Evolutionary conservation across 2,888 invertebrate genomes (phyloP).

Genomic region (Nymphalis polychloros): DNA sequence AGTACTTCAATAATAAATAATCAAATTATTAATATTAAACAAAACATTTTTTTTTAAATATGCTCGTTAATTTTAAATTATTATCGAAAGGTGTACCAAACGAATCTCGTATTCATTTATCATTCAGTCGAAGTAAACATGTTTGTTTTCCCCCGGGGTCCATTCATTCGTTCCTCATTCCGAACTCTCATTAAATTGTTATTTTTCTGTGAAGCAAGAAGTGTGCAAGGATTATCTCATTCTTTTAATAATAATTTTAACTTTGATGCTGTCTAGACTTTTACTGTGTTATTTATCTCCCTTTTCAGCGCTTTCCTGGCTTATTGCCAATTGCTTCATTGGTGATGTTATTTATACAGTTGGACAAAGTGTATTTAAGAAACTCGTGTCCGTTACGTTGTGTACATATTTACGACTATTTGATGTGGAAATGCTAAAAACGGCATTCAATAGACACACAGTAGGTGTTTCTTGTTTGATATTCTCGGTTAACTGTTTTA

Average conservation of each 20-base stretch:
- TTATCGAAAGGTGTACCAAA: neutral
- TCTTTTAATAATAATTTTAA: constrained; percentile 5
- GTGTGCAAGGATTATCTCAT: constrained; percentile 1
- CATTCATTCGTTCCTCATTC: constrained; percentile 17
- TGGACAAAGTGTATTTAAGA: too few relatives aligned
- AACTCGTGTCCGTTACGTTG: too few relatives aligned
- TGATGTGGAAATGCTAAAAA: too few relatives aligned
- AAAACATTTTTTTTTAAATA: neutral
- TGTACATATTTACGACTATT: too few relatives aligned
- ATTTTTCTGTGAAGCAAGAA: constrained; percentile 16
- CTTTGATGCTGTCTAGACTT: neutral
- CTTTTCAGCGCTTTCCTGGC: neutral
- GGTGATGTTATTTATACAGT: too few relatives aligned
- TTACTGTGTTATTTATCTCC: neutral
- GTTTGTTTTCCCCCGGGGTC: constrained; percentile 8
- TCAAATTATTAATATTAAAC: too few relatives aligned
- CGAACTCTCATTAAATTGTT: constrained; percentile 14
- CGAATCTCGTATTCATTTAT: neutral
- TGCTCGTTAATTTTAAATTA: neutral
- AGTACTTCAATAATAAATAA: too few relatives aligned
- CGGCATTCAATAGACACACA: too few relatives aligned
- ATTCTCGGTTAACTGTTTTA: too few relatives aligned
- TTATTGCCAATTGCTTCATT: neutral
- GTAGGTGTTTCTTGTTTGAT: too few relatives aligned
- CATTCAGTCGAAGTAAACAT: constrained; percentile 12